Evolutionary conservation across 2,113 vertebrate species (phyloP).

Genomic region (Coregonus clupeaformis): DNA sequence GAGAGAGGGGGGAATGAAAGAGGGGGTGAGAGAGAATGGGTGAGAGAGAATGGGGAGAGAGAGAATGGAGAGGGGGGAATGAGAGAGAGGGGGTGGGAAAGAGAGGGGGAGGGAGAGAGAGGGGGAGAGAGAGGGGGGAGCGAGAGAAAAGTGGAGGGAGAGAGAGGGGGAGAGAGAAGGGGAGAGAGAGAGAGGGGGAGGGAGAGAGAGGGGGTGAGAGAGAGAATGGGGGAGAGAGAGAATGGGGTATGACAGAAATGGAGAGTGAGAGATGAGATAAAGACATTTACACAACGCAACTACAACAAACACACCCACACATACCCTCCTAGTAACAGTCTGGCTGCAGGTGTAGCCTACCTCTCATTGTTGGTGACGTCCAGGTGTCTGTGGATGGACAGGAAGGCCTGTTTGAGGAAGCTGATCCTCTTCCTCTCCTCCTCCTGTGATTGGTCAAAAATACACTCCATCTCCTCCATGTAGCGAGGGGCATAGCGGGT

Average conservation of each 20-base stretch:
- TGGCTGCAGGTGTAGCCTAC: slow-evolving; percentile 39
- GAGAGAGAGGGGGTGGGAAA: too few species aligned
- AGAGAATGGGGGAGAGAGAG: not conserved
- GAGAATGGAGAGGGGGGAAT: not conserved
- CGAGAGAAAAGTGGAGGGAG: too few species aligned
- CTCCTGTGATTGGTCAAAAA: slow-evolving; percentile 83
- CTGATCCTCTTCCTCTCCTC: slow-evolving; percentile 79
- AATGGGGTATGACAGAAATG: not conserved
- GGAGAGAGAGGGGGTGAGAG: not conserved
- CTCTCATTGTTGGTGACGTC: slow-evolving; percentile 79
- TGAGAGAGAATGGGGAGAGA: too few species aligned
- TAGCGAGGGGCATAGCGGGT: slow-evolving; percentile 81
- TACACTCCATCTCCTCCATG: slow-evolving; percentile 86
- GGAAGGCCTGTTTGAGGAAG: slow-evolving; percentile 80
- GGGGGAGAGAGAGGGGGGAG: not conserved
- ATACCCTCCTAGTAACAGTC: not conserved
- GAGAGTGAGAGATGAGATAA: too few species aligned
- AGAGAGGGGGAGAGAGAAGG: not conserved
- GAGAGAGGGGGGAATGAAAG: not conserved
- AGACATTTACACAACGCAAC: not conserved
- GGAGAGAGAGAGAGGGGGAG: not conserved
- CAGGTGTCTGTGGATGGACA: slow-evolving; percentile 80
- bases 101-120: fast-evolving
- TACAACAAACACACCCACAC: not conserved
- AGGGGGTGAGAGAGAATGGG: fast-evolving